A percentile compares a stretch with the other conserved stretches of the same genome.
phyloP scores from a whole-genome alignment of 2,888 invertebrate genomes.

The Belgica antarctica region DNA sequence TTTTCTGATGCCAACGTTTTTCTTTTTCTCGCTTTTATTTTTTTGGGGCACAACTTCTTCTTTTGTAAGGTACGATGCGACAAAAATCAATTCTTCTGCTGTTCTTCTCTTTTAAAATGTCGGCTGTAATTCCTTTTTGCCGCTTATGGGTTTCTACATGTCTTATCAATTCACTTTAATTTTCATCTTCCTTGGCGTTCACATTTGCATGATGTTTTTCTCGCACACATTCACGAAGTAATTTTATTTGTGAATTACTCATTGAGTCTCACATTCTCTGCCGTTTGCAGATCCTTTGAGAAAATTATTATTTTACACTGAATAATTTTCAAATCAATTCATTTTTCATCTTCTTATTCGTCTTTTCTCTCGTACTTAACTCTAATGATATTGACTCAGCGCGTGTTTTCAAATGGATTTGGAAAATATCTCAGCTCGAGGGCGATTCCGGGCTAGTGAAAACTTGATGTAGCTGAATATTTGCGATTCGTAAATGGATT shows the following conservation, averaged over 20 bases:
- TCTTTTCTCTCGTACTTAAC: too few relatives aligned
- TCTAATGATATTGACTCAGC: too few relatives aligned
- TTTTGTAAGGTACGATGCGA: constrained; percentile 28
- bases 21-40: not conserved
- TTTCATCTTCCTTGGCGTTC: constrained; percentile 30
- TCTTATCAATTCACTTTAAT: constrained; percentile 43
- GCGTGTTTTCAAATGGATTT: too few relatives aligned
- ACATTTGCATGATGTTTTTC: not conserved
- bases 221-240: not conserved
- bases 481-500: too few relatives aligned
- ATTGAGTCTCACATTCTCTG: constrained; percentile 11
- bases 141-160: constrained; percentile 30
- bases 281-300: not conserved
- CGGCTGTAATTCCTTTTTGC: constrained; percentile 11
- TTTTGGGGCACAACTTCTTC: constrained; percentile 5
- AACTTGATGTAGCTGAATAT: too few relatives aligned
- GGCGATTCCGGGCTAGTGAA: too few relatives aligned
- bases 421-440: too few relatives aligned
- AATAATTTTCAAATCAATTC: constrained; percentile 7
- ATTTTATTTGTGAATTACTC: not conserved
- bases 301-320: not conserved
- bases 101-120: constrained; percentile 1
- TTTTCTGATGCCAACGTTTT: constrained; percentile 31
- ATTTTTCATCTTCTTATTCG: not conserved
- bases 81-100: constrained; percentile 39